Conservation (phyloP, 1,140 invertebrate genomes). For the Drosophila persimilis region DNA sequence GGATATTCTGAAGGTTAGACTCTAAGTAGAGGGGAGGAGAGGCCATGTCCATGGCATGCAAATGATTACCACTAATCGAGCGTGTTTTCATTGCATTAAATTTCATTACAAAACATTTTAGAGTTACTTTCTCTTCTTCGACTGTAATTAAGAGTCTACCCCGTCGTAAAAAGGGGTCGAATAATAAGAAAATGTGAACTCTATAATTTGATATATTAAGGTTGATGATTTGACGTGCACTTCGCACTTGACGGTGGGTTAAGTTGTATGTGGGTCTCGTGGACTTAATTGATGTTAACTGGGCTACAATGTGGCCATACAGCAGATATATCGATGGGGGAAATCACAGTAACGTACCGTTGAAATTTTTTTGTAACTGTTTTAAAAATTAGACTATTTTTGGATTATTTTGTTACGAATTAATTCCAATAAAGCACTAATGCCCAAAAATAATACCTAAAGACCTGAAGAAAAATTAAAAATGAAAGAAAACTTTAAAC, state of each 20-base stretch:
- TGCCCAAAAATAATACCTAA: no score
- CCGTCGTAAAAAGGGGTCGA: slow-evolving; percentile 5
- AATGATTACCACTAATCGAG: slow-evolving; percentile 45
- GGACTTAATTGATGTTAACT: no score
- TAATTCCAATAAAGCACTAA: no score
- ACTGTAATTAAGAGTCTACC: slow-evolving; percentile 34
- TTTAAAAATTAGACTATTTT: no score
- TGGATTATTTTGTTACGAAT: no score
- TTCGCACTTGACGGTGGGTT: slow-evolving; percentile 12
- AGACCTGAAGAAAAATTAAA: no score
- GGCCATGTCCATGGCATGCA: slow-evolving; percentile 20
- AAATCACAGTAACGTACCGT: no score
- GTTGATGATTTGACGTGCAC: slow-evolving; percentile 13
- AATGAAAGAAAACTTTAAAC: no score
- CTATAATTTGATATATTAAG: slow-evolving; percentile 42
- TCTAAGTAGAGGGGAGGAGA: not conserved
- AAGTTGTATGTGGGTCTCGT: slow-evolving; percentile 7
- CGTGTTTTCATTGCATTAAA: slow-evolving; percentile 59
- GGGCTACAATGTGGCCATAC: no score
- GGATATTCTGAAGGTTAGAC: no score
- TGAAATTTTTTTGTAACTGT: no score
- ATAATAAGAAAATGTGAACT: slow-evolving; percentile 17
- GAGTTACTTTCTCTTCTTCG: slow-evolving; percentile 21
- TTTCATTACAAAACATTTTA: slow-evolving; percentile 54
- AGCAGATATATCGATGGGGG: no score